phyloP scores from a whole-genome alignment of 1,140 invertebrate species.

The Drosophila leontia region DNA sequence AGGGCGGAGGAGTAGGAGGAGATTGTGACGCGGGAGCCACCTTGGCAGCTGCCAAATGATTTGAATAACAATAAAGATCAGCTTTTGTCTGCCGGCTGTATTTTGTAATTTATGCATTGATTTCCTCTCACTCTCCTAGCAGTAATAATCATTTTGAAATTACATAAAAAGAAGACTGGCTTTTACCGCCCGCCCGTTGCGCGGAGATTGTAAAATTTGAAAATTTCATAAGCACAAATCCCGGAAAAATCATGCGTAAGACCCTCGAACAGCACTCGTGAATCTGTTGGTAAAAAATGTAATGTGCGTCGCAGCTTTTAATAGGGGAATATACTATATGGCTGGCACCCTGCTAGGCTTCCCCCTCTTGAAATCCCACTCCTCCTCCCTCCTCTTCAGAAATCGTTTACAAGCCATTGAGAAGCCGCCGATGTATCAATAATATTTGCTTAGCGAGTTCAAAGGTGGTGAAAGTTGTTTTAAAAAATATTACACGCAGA shows the following conservation, averaged over 20 bases:
- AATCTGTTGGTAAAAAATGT: constrained; percentile 68
- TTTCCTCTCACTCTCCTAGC: constrained; percentile 24
- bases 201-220: constrained; percentile 67
- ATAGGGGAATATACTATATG: constrained; percentile 14
- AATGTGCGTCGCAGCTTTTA: constrained; percentile 69
- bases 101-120: constrained; percentile 81
- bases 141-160: constrained; percentile 80
- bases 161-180: constrained; percentile 54
- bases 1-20: not conserved
- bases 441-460: constrained; percentile 68
- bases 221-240: constrained; percentile 64
- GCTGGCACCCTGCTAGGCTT: constrained; percentile 44
- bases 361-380: constrained; percentile 10
- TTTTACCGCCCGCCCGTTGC: constrained; percentile 67
- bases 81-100: constrained; percentile 57
- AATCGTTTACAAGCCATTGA: constrained; percentile 78
- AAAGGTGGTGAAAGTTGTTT: constrained; percentile 79
- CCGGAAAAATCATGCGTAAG: constrained; percentile 69
- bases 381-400: constrained; percentile 37
- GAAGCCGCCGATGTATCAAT: constrained; percentile 80
- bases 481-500: constrained; percentile 29
- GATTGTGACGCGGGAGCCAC: constrained; percentile 17
- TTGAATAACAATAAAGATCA: constrained; percentile 84
- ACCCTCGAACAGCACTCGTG: constrained; percentile 66
- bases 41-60: constrained; percentile 61